Conservation (phyloP, 2,113 vertebrate species). For the Pristiophorus japonicus region DNA sequence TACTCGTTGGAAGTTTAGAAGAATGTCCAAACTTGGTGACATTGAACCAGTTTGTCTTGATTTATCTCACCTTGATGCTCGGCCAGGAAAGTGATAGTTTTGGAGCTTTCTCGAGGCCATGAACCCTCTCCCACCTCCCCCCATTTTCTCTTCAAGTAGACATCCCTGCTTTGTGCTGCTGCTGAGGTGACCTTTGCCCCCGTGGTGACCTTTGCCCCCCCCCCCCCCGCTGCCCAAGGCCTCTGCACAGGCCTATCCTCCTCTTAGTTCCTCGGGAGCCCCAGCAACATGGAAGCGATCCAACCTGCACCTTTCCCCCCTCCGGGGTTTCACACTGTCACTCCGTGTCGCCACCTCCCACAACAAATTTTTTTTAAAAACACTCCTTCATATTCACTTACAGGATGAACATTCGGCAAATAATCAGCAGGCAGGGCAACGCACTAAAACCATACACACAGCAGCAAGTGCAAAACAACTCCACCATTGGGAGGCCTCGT, state of each 20-base stretch:
- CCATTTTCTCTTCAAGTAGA: background rate
- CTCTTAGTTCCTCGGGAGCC: background rate
- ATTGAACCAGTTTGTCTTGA: background rate
- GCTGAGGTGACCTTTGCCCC: background rate
- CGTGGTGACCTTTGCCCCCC: background rate
- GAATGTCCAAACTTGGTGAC: background rate
- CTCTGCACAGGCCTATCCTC: background rate
- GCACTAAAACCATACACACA: background rate
- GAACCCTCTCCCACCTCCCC: background rate
- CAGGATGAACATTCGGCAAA: background rate
- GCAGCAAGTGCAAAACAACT: background rate
- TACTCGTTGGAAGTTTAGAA: too few relatives aligned
- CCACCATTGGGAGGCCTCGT: background rate
- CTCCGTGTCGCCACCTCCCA: background rate
- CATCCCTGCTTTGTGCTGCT: background rate
- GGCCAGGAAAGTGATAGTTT: background rate
- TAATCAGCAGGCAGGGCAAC: background rate
- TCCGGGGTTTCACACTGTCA: background rate
- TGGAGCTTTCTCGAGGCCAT: background rate
- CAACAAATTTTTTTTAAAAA: too few relatives aligned
- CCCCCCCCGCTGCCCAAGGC: background rate
- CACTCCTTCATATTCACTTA: background rate
- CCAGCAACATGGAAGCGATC: too few relatives aligned
- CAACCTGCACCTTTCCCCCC: background rate
- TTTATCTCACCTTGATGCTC: background rate